Evolutionary conservation across 2,797 vertebrate genomes (phyloP), one percentile per base, ranked within the genome.

Genomic region (Nannoperca obscura): DNA sequence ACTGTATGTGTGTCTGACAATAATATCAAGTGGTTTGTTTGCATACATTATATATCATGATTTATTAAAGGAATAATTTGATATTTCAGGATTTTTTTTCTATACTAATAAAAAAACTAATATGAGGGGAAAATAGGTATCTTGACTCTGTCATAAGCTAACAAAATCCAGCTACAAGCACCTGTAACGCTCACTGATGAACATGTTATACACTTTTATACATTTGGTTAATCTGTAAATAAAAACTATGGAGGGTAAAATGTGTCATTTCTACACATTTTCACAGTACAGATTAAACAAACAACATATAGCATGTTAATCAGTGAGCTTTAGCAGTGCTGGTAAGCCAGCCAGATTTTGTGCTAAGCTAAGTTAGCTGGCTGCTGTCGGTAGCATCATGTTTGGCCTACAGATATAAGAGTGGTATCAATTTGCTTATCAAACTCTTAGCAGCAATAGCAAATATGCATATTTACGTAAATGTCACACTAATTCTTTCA

Each of bases 1-100:
- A 70, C 17, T 40, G 12, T 42, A 5, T 30, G 54, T 71, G 47
- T n/a, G 19, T 15, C 53, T 15, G 11, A 10, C 47, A n/a, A 52
- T 64, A 27, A 58, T 22, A 49, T 58, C 14, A 27, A 62, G 34
- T 0, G 7, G 36, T 20, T 14, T 44, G 67, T 68, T 76, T 80
- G 62, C 38, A 71, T 11, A 65, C 32, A 81, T 13, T 19, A 15
- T 9, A 20, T 59, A 1, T 55, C 12, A 17, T 46, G 19, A 58
- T 58, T 24, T 12, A 44, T 42, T 34, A 36, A 62, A 34, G 19
- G 11, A 53, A 22, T 13, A 38, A 27, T 74, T 30, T 17, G 15
- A 42, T 24, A 44, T 42, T 59, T 67, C 47, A 1, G 27, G 27
- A 11, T 64, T 55, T 64, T 14, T 55, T 15, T 4, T 24, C 22